Evolutionary conservation across 2,888 invertebrate genomes (phyloP).

Genomic region (Gastrophysa polygoni): DNA sequence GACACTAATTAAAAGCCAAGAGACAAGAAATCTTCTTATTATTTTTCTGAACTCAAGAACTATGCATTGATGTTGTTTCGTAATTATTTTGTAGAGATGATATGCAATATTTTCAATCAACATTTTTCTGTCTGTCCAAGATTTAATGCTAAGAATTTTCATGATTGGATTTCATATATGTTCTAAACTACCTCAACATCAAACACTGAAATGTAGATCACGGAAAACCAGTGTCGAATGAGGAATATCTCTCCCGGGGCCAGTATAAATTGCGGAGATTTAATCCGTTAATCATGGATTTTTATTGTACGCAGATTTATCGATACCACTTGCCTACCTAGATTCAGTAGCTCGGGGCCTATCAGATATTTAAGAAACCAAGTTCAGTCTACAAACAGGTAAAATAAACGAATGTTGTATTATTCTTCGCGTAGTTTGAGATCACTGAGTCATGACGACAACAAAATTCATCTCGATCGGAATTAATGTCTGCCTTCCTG

Average conservation of each 20-base stretch:
- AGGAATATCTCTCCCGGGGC: not conserved
- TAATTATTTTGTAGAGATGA: too few species aligned
- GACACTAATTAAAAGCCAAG: too few species aligned
- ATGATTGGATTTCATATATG: too few species aligned
- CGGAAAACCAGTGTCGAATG: not conserved
- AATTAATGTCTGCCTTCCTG: too few species aligned
- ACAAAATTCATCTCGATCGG: not conserved
- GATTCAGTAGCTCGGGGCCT: not conserved
- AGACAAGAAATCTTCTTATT: too few species aligned
- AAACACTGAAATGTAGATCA: not conserved
- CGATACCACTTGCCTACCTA: not conserved
- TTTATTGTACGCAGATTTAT: not conserved
- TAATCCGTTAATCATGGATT: not conserved
- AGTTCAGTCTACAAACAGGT: not conserved
- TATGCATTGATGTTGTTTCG: too few species aligned
- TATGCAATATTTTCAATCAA: too few species aligned
- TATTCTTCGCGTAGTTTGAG: not conserved
- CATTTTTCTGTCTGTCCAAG: too few species aligned
- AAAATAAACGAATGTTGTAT: not conserved
- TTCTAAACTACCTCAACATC: too few species aligned
- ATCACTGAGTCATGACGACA: not conserved
- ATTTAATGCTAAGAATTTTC: too few species aligned
- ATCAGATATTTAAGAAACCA: not conserved
- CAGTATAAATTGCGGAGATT: not conserved
- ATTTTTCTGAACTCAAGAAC: too few species aligned